Base-by-base conservation (phyloP, 37 sponge, comb jelly and placozoan genomes). In the Dysidea cf. avara region DNA sequence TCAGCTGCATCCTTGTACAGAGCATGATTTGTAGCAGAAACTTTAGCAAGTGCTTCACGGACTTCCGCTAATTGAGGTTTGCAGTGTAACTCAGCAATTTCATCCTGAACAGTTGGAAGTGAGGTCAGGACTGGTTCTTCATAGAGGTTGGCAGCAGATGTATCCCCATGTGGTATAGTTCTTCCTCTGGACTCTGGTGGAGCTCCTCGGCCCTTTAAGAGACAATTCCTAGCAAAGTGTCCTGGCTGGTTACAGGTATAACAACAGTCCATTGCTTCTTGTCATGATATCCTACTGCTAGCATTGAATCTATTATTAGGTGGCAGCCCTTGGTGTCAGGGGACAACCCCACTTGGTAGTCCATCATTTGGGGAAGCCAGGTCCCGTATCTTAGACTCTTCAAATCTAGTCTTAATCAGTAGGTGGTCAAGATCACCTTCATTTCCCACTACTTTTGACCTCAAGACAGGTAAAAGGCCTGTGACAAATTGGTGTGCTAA, bases 401-500 rank as follows among this genome's bases (percentile, higher is more conserved):
- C 70, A 21, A 79, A 69, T 1, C 79, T 30, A 26, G 79, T 69
- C 25, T 69, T 59, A 0, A 39, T 49, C 3, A 79, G 18, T 6
- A 79, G 61, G 14, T 68, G 43, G 0, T 79, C 79, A 43, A 79
- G 7, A 20, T 29, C 39, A 4, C 79, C 70, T 25, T 69, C 79
- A 6, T 13, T 22, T 3, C 79, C 70, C 33, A 37, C 70, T 11
- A 79, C 49, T 37, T 68, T 79, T 13, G 18, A 6, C 22, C 69
- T 79, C 16, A 69, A 12, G 11, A 47, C 61, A 32, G 58, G 39
- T 30, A 30, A 24, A 14, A 79, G 51, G 4, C 79, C 79, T 32
- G 79, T 26, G 3, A 66, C 60, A 48, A 79, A 79, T 51, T 79
- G 79, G 4, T 49, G 29, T 9, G 79, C 61, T 28, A 79, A 36